These are phyloP conservation scores for Mixornis gularis DNA, from an alignment of 2,113 vertebrate genomes.

Conservation along the genomic window DNA sequence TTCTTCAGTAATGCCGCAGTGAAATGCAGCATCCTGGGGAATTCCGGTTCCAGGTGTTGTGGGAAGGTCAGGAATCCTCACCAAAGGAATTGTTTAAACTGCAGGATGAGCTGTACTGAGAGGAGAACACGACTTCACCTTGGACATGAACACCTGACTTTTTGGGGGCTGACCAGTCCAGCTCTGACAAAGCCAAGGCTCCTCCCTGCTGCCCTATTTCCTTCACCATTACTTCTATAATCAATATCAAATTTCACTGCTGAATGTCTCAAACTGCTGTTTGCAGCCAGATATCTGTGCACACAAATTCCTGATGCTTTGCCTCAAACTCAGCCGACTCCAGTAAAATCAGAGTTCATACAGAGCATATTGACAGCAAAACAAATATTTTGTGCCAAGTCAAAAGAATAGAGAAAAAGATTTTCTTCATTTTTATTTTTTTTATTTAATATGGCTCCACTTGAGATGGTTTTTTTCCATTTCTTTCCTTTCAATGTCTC, in stretches of 20 bases:
- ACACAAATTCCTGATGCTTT: not conserved
- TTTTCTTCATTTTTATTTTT: too few relatives aligned
- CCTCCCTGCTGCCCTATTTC: not conserved
- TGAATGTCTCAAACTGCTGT: rapidly evolving
- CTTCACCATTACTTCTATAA: not conserved
- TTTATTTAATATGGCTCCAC: not conserved
- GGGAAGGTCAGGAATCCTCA: not conserved
- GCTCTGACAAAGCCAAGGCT: not conserved
- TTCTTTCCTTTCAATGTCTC: not conserved
- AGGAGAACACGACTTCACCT: rapidly evolving
- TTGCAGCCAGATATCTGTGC: not conserved
- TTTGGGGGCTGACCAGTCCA: rapidly evolving
- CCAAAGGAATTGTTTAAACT: not conserved
- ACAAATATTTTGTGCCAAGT: not conserved
- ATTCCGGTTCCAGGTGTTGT: rapidly evolving
- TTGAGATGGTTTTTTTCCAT: not conserved
- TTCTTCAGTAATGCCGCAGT: rapidly evolving
- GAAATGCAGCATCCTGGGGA: not conserved
- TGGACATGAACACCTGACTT: rapidly evolving
- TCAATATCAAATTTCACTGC: not conserved
- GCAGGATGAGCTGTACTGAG: not conserved
- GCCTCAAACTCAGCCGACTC: not conserved
- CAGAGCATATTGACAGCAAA: not conserved
- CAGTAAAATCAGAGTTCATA: not conserved
- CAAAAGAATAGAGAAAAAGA: not conserved